Base-by-base conservation (phyloP, 2,797 vertebrate genomes). In the Dendrocincla tyrannina region DNA sequence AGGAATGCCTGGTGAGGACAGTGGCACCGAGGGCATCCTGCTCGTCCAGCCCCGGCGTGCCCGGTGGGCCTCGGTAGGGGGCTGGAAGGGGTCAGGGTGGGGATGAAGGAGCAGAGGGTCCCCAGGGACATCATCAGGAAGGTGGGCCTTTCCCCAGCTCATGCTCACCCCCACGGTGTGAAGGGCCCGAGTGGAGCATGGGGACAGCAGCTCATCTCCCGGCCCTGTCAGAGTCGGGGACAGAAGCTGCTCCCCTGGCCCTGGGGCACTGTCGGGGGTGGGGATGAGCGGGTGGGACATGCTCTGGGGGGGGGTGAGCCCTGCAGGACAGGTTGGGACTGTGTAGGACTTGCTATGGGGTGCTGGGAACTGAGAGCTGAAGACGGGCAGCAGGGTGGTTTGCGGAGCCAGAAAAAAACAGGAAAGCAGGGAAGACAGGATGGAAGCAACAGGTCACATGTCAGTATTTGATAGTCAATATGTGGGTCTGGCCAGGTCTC, bases 121-220 rank as follows among this genome's bases (percentile, higher is more conserved):
- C 32, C 20, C 64, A 70, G 28, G 42, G 56, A 44, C 27, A n/a
- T 28, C 11, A 1, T 27, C n/a, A 23, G 35, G 10, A 16, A 12
- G 60, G 39, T 41, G 14, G 60, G 30, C 14, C 41, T 42, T 13
- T 63, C 30, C 60, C 20, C 30, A 15, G n/a, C 27, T 35, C 4
- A 0, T 14, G 5, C 62, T 42, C 3, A 9, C 5, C 15, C 35
- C 60, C 14, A 41, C 24, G 8, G 39, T 2, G 28, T 0, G 7
- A 53, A 60, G 39, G 37, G 68, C 39, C 60, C 70, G 20, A 25
- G 22, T 25, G 1, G 30, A 33, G 20, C 10, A 0, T 16, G 11
- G 41, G 47, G 13, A 32, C 3, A 0, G 70, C 42, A 83, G 17
- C n/a, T 32, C 47, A 70, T 42, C 11, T 42, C 56, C 42, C 5